Evolutionary conservation across 2,797 vertebrate species (phyloP).

Genomic region (Poecile montanus): DNA sequence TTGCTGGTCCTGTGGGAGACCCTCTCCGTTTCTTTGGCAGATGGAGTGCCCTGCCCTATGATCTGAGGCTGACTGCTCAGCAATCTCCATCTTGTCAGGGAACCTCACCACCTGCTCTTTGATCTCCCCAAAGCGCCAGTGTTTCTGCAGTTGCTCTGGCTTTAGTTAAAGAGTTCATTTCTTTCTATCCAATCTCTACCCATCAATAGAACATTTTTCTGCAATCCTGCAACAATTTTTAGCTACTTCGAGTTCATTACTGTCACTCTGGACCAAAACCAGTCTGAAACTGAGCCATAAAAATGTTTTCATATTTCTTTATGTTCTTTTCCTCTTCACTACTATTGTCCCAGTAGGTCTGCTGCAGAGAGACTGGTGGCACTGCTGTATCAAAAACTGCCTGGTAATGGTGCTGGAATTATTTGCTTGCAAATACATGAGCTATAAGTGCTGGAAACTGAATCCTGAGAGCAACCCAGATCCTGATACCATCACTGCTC

Average conservation of each 20-base stretch:
- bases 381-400: not conserved
- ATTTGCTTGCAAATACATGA: not conserved
- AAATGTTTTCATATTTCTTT: not conserved
- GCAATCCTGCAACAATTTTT: not conserved
- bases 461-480: not conserved
- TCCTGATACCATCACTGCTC: not conserved
- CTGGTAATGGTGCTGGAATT: not conserved
- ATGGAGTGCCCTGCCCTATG: accelerated
- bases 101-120: not conserved
- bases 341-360: not conserved
- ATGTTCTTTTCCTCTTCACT: accelerated
- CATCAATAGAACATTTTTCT: not conserved
- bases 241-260: not conserved
- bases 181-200: not conserved
- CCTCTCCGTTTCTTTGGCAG: not conserved
- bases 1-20: not conserved
- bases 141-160: not conserved
- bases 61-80: not conserved
- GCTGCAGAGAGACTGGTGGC: not conserved
- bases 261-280: not conserved
- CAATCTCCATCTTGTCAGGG: not conserved
- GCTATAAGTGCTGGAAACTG: not conserved
- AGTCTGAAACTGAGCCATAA: not conserved
- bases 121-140: not conserved
- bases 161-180: not conserved